Evolutionary conservation across 2,888 invertebrate species (phyloP), one percentile per base, ranked within the genome.

Genomic region (Epistrophe grossulariae): DNA sequence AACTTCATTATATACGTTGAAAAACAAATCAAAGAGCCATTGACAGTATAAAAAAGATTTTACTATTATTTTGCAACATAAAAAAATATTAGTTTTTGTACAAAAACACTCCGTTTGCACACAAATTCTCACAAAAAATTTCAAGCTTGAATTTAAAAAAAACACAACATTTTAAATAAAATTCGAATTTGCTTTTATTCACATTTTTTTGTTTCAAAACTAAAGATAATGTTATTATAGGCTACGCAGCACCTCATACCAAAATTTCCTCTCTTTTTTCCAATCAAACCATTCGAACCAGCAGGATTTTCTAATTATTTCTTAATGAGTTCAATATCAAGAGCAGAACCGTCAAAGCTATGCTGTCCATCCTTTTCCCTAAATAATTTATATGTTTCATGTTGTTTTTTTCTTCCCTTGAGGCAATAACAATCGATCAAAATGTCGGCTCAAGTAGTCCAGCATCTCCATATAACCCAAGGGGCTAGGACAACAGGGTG

Each of bases 371-470:
- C 79, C 64, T 62, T 72, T 62, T 79, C 70, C 72, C 79, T 87
- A 83, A 87, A 82, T 83, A 87, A 83, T 87, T 83, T 87, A 87
- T 87, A 87, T 87, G 87, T 85, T 78, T 62, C 10, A 31, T 38
- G n/a, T 52, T 40, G 55, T 73, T 60, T 73, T 52, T 52, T 68
- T 48, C 40, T 71, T 70, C 55, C 74, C 74, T 72, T 48, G 72
- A 76, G 66, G 83, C 83, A 87, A 87, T 87, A 87, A 83, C 87
- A 87, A 87, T 87, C 87, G 87, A 87, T 87, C 87, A 87, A 83
- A 87, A 87, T 79, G 87, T 87, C 87, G 87, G 87, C 87, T 87
- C 87, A 87, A 87, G 87, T 79, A 87, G 79, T 79, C 45, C 83
- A 83, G 83, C 83, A 87, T 87, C 87, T 76, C 76, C 87, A 78